Base-by-base conservation (phyloP, 2,888 invertebrate genomes). In the Tenthredo distinguenda region DNA sequence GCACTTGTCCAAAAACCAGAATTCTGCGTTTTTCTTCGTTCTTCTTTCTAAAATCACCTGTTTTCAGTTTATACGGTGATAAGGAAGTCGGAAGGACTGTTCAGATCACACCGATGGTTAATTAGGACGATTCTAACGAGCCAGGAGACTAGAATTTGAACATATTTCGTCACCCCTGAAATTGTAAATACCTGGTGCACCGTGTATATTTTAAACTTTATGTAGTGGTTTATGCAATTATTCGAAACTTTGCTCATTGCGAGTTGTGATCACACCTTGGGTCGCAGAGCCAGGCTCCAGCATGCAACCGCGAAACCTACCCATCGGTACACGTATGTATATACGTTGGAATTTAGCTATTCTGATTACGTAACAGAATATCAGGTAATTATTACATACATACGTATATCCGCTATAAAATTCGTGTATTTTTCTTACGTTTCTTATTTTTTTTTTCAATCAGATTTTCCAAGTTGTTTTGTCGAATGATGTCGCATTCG, bases 211-310 rank as follows among this genome's bases (percentile, higher is more conserved):
- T 81, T 62, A 15, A 62, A 81, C 81, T 81, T 62, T 62, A 40
- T n/a, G 37, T 21, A 40, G 37, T 62, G 62, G 81, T 26, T 81
- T 81, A 58, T 81, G 40, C 81, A 37, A 81, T 81, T 81, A 81
- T 81, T 81, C 21, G 58, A 62, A 81, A 81, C 81, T 81, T 81
- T 81, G 40, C 58, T 62, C 81, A 81, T 81, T 81, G 58, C 81
- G 62, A 81, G 81, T 81, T 81, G 58, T 58, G 40, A 81, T 81
- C 81, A 62, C 62, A 81, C 81, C 62, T 58, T 40, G 58, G 81
- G 62, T 62, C n/a, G 55, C 77, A 55, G 34, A 55, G 76, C 26
- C 26, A 76, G 55, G 55, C 72, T 26, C 34, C 31, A 43, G 21
- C 34, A 15, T 77, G 77, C 77, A 55, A 50, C 76, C 47, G 31